Conservation (phyloP, 1,140 invertebrate genomes). For the Manduca sexta region DNA sequence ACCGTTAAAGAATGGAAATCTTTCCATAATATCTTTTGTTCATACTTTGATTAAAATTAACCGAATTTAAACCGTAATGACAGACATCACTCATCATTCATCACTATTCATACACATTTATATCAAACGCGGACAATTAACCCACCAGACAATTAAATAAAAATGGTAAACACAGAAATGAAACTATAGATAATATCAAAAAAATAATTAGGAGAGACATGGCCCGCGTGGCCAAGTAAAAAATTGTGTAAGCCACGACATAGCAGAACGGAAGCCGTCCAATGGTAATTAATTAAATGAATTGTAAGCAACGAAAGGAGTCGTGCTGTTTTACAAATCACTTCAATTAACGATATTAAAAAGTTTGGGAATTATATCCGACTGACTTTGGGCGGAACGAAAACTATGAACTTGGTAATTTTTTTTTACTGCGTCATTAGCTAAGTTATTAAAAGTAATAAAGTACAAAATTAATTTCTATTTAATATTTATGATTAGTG, state of each 20-base stretch:
- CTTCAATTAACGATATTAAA: conserved; percentile 73
- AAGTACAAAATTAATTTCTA: too few species aligned
- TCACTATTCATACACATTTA: too few species aligned
- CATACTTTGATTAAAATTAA: too few species aligned
- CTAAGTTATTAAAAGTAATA: too few species aligned
- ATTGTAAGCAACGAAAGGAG: conserved; percentile 71
- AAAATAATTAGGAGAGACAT: conserved; percentile 33
- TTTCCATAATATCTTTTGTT: too few species aligned
- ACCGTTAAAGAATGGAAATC: too few species aligned
- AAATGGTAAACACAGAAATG: not conserved
- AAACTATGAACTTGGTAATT: conserved; percentile 2
- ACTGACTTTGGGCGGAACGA: conserved; percentile 37
- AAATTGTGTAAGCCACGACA: conserved; percentile 50
- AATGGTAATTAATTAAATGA: conserved; percentile 70
- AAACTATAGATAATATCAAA: conserved; percentile 8
- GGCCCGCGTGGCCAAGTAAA: conserved; percentile 39
- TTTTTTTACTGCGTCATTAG: too few species aligned
- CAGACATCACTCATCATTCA: too few species aligned
- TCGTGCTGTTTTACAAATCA: conserved; percentile 73
- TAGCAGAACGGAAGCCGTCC: conserved; percentile 61
- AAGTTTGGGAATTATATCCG: conserved; percentile 59
- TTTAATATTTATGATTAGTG: too few species aligned
- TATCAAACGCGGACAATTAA: too few species aligned
- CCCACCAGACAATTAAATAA: too few species aligned
- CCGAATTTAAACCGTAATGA: too few species aligned